A percentile compares a stretch with the other conserved stretches of the same genome.
These are phyloP conservation scores for Marcusenius ussheri DNA, from an alignment of 2,113 vertebrate genomes.

Conservation along the genomic window DNA sequence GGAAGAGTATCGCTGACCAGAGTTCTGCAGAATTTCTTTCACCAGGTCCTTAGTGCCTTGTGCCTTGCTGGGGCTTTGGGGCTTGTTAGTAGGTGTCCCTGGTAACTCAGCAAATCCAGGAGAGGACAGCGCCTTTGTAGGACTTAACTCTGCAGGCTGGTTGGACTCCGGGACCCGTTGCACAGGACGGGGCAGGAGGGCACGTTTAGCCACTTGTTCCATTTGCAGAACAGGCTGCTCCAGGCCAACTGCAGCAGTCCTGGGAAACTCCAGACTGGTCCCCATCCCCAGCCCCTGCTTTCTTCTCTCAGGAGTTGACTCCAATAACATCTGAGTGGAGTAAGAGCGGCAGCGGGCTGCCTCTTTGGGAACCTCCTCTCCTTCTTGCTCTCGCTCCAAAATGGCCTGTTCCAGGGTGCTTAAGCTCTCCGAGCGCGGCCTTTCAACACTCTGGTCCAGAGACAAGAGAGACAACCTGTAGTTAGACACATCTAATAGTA, in stretches of 20 bases:
- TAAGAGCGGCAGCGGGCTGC: constrained; percentile 35
- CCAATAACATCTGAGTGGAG: constrained; percentile 31
- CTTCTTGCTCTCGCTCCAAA: constrained; percentile 54
- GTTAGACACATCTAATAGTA: neutral
- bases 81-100: constrained; percentile 28
- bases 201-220: constrained; percentile 14
- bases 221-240: constrained; percentile 18
- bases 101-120: constrained; percentile 15
- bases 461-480: neutral
- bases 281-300: neutral
- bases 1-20: neutral
- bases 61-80: neutral
- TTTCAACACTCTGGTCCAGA: constrained; percentile 31
- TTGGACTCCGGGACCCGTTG: constrained; percentile 23
- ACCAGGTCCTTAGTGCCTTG: neutral
- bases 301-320: constrained; percentile 10
- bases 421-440: constrained; percentile 49
- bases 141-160: neutral
- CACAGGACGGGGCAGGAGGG: neutral
- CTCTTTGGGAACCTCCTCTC: constrained; percentile 27
- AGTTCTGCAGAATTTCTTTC: constrained; percentile 4
- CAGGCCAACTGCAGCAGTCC: neutral
- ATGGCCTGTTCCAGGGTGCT: constrained; percentile 57
- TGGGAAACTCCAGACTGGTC: neutral
- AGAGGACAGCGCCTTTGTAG: neutral